phyloP scores from a whole-genome alignment of 2,797 vertebrate species.

The Spondyliosoma cantharus region DNA sequence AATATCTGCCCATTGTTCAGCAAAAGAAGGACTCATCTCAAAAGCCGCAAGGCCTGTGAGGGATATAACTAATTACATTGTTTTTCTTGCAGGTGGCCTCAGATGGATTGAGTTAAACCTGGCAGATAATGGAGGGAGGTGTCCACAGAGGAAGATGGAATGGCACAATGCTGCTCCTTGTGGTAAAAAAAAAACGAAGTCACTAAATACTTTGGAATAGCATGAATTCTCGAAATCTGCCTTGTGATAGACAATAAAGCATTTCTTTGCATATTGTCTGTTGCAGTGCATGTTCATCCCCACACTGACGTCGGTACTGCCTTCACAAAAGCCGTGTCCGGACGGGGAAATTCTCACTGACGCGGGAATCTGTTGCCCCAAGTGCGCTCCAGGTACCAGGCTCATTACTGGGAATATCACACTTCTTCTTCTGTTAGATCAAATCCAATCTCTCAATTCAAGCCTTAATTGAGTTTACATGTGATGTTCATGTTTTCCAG shows the following conservation, averaged over 20 bases:
- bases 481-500: conserved; percentile 60
- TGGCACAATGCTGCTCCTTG: conserved; percentile 48
- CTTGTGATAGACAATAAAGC: background rate
- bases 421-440: background rate
- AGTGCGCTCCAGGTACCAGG: conserved; percentile 77
- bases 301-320: background rate
- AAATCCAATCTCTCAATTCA: background rate
- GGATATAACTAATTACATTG: background rate
- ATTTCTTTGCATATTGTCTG: background rate
- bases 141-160: conserved; percentile 40
- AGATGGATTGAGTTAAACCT: conserved; percentile 70
- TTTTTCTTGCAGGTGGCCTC: conserved; percentile 55
- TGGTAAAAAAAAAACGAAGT: conserved; percentile 62
- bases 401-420: conserved; percentile 1
- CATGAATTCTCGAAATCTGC: background rate
- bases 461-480: background rate
- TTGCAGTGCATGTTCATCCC: conserved; percentile 56
- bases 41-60: background rate
- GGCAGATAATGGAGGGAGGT: conserved; percentile 65
- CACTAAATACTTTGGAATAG: background rate
- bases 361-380: conserved; percentile 76
- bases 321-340: conserved; percentile 27
- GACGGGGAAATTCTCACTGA: background rate
- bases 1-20: background rate
- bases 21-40: background rate